phyloP scores from a whole-genome alignment of 2,888 invertebrate genomes.

The Yponomeuta cagnagella region DNA sequence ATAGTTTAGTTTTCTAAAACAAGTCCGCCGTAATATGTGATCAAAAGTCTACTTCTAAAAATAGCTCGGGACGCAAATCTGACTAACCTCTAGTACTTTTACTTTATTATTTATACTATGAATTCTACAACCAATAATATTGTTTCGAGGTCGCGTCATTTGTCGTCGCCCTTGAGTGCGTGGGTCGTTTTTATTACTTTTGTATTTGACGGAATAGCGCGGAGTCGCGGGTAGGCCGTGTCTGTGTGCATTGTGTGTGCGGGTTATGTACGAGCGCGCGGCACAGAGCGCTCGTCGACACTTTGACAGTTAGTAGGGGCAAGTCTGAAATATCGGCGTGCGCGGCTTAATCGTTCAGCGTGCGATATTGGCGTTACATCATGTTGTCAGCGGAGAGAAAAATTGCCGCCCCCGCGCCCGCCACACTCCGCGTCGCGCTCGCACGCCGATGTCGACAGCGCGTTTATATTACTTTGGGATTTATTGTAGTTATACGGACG shows the following conservation, averaged over 20 bases:
- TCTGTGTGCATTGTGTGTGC: constrained; percentile 3
- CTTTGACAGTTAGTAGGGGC: constrained; percentile 73
- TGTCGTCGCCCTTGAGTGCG: background rate
- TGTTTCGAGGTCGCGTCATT: background rate
- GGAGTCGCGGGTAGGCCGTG: background rate
- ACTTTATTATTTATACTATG: no score
- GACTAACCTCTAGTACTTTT: no score
- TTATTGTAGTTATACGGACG: constrained; percentile 68
- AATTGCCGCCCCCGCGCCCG: constrained; percentile 52
- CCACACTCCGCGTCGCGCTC: constrained; percentile 37
- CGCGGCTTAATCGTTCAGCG: constrained; percentile 75
- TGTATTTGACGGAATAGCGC: background rate
- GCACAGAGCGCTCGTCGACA: constrained; percentile 41
- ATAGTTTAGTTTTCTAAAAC: no score
- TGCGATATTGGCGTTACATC: constrained; percentile 76
- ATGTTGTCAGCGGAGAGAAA: constrained; percentile 75
- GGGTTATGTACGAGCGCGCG: constrained; percentile 2
- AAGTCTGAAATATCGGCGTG: constrained; percentile 73
- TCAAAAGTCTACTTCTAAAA: no score
- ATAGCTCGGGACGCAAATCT: no score
- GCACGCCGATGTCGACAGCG: constrained; percentile 55
- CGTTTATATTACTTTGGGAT: constrained; percentile 68
- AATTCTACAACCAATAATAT: background rate
- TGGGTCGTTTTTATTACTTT: constrained; percentile 1
- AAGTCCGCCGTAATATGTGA: no score